phyloP scores from a whole-genome alignment of 1,140 invertebrate genomes.

The Neodiprion virginianus region DNA sequence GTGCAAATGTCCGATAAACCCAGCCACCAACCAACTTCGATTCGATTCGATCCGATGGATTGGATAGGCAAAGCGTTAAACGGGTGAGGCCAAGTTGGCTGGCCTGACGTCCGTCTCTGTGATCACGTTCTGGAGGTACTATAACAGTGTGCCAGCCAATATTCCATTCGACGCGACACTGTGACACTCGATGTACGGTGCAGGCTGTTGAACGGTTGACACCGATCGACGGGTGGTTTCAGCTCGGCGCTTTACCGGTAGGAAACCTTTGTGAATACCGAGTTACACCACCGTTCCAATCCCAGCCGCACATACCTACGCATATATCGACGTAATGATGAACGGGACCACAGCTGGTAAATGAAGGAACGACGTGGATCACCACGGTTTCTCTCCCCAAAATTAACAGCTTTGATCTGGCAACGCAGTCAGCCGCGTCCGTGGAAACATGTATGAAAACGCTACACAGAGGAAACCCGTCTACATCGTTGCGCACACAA shows the following conservation, averaged over 20 bases:
- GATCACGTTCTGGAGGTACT: neutral
- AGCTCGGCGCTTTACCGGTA: neutral
- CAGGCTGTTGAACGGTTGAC: neutral
- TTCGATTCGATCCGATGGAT: neutral
- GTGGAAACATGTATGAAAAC: no score
- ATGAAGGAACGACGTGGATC: neutral
- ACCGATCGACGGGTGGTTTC: neutral
- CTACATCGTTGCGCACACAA: no score
- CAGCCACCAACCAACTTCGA: neutral
- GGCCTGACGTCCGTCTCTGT: constrained; percentile 2
- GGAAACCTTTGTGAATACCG: neutral
- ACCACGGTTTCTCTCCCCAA: neutral
- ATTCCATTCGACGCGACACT: no score
- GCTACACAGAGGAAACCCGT: no score
- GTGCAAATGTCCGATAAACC: neutral
- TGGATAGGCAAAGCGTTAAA: neutral
- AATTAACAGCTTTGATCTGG: neutral
- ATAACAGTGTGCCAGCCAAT: no score
- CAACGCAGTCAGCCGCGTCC: neutral
- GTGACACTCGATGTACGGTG: neutral
- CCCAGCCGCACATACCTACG: neutral
- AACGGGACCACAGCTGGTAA: neutral
- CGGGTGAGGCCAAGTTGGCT: constrained; percentile 1
- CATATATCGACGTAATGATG: neutral
- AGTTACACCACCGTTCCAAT: neutral